Evolutionary conservation across 2,888 invertebrate species (phyloP).

Genomic region (Synanthedon tipuliformis): DNA sequence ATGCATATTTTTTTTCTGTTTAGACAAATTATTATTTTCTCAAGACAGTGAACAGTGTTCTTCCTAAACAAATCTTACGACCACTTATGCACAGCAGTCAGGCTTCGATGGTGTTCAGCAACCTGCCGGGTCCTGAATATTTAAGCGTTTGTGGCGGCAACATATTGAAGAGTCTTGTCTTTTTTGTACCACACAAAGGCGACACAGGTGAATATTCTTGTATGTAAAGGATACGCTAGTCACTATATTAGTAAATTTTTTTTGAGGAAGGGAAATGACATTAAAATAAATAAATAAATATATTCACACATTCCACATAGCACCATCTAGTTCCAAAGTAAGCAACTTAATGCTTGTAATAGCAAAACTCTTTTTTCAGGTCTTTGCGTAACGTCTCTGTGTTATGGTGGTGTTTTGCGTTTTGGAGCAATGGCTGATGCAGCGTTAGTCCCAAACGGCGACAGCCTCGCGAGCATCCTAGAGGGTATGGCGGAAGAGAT

Average conservation of each 20-base stretch:
- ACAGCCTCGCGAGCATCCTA: constrained; percentile 40
- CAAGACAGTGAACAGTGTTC: constrained; percentile 39
- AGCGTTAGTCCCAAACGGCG: constrained; percentile 37
- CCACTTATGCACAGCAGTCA: constrained; percentile 46
- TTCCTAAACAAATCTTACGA: constrained; percentile 47
- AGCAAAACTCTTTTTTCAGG: constrained; percentile 22
- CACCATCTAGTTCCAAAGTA: too few relatives aligned
- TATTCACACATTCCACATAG: too few relatives aligned
- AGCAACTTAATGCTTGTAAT: too few relatives aligned
- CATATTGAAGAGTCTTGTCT: constrained; percentile 48
- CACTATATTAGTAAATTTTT: too few relatives aligned
- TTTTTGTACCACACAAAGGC: constrained; percentile 65
- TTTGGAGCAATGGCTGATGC: constrained; percentile 56
- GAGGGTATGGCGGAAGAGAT: constrained; percentile 47
- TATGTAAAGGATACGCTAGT: neutral
- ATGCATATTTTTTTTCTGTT: constrained; percentile 8
- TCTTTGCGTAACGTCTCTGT: constrained; percentile 56
- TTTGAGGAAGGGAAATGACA: too few relatives aligned
- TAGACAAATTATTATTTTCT: constrained; percentile 61
- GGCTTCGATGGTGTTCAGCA: constrained; percentile 63
- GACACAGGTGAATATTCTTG: constrained; percentile 38
- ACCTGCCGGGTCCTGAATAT: constrained; percentile 56
- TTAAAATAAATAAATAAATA: too few relatives aligned
- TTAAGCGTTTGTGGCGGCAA: constrained; percentile 46
- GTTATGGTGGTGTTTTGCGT: constrained; percentile 56